Evolutionary conservation across 2,113 vertebrate genomes (phyloP), one percentile per base, ranked within the genome.

Genomic region (Albula glossodonta): DNA sequence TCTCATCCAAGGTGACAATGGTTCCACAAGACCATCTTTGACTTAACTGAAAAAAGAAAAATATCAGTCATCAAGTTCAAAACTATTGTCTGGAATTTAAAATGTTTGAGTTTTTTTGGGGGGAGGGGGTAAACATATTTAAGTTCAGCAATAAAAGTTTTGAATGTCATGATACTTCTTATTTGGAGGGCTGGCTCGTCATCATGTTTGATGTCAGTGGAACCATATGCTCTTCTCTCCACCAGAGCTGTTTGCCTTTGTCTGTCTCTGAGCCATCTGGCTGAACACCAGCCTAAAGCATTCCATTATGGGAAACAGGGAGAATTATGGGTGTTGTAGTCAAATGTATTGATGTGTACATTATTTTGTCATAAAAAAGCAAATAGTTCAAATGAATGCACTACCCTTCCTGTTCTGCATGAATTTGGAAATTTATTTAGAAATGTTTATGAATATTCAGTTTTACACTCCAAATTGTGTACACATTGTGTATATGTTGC

Each of bases 191-290:
- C 86, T 41, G 52, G 87, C 86, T 91, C 92, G 88, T 93, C 89
- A 91, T 94, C 93, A 90, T 90, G 89, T 87, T 90, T 88, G 88
- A 91, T 93, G 91, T 85, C 25, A 49, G 80, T 84, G 85, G 83
- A 78, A 66, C 85, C 85, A 88, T 87, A 88, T 87, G 84, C 82
- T 88, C 78, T 63, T 83, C 60, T 88, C 81, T 84, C 70, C 63
- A 48, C 88, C 85, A 83, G 78, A 78, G 52, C 85, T 87, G 85
- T 90, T 91, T 89, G 92, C 90, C 92, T 96, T 95, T 94, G 91
- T 95, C 94, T 90, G 90, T 86, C 52, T 84, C 49, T 22, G 66
- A 84, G 87, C 74, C 86, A 86, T 90, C 82, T 77, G 82, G 78
- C 81, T 70, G 66, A 48, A 51, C 31, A 83, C 82, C 10, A 79